Base-by-base conservation (phyloP, 2,797 vertebrate genomes). In the Novumbra hubbsi region DNA sequence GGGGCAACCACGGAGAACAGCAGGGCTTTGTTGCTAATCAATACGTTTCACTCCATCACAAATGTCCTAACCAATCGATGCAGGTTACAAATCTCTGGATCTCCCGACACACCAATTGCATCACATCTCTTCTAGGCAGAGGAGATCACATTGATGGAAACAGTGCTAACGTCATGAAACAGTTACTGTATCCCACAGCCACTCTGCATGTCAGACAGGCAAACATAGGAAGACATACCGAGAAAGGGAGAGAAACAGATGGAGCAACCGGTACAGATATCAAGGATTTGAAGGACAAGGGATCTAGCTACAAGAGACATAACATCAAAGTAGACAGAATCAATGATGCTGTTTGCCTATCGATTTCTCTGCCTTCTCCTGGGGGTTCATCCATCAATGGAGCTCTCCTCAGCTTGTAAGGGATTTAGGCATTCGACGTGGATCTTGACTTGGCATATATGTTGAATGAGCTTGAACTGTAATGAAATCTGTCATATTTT, bases 271-370 rank as follows among this genome's bases (percentile, higher is more conserved):
- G 55, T n/a, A 60, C 24, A 11, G 55, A 79, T 80, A 78, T 79
- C 64, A 2, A 83, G 84, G 77, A 86, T 84, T 73, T 79, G 78
- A 83, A 83, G 76, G 80, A 84, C 79, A 78, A 38, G 72, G 82
- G 81, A 81, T 89, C 89, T 80, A 78, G 71, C 88, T 89, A 87
- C 84, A 87, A 86, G 81, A 89, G 82, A 86, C 88, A 89, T 88
- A 88, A 88, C 90, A 91, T 92, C 88, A 90, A 91, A 91, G 89
- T 85, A 87, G 85, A 66, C 80, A 41, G 81, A 88, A 92, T 92
- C 91, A 91, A 92, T 92, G 88, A 88, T 83, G 83, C 83, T 71
- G 83, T 90, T 91, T 91, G 87, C 88, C 86, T 82, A 92, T 92
- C 79, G 89, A 92, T 90, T 55, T 34, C 83, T 63, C 72, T 76